Percentiles rank a stretch among this genome's conserved stretches.
Conservation (phyloP, 2,888 invertebrate species). For the Limnephilus rhombicus region DNA sequence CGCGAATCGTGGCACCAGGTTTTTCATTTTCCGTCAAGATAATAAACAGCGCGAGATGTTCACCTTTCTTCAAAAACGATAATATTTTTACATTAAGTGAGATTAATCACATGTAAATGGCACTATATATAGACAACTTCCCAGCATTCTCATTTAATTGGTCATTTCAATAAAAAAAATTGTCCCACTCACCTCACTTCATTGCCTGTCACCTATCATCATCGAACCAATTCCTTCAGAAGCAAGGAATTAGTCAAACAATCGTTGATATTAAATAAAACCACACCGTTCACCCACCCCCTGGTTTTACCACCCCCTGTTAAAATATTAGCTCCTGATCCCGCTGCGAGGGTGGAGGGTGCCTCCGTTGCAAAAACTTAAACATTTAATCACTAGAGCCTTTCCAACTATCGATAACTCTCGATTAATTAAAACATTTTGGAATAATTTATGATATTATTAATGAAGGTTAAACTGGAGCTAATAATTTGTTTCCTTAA, state of each 20-base stretch:
- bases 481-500: not conserved
- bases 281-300: not conserved
- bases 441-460: not conserved
- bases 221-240: no score
- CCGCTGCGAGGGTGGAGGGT: not conserved
- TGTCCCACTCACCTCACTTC: no score
- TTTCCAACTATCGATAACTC: conserved; percentile 10
- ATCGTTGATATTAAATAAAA: conserved; percentile 23
- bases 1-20: no score
- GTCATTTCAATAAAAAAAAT: no score
- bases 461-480: conserved; percentile 6
- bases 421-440: not conserved
- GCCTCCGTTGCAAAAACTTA: not conserved
- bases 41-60: no score
- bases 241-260: not conserved
- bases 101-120: no score
- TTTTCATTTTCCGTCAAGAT: no score
- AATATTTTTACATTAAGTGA: no score
- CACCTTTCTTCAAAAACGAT: no score
- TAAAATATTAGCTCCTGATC: conserved; percentile 14
- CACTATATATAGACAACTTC: no score
- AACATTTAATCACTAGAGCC: not conserved
- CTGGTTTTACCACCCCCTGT: not conserved
- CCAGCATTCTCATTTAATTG: no score
- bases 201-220: no score